Evolutionary conservation across 2,113 vertebrate genomes (phyloP).

Genomic region (Scatophagus argus): DNA sequence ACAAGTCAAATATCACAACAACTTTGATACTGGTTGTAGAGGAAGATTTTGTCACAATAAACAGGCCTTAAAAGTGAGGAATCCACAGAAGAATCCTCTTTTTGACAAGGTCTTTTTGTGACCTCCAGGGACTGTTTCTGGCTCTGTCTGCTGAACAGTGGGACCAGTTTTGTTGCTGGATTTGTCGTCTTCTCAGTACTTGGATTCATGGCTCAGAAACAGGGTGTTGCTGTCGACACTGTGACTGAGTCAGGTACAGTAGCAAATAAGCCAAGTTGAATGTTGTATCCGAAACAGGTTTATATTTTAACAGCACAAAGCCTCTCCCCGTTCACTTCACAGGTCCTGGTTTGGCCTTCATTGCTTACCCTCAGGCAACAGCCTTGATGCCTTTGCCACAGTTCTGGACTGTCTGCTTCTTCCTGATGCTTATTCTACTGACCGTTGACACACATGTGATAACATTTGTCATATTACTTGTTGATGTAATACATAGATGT

Average conservation of each 20-base stretch:
- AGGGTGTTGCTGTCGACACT: slow-evolving; percentile 60
- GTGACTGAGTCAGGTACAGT: slow-evolving; percentile 75
- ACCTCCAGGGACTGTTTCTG: slow-evolving; percentile 73
- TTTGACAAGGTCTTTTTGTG: too few species aligned
- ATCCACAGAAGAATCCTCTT: too few species aligned
- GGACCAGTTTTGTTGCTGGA: slow-evolving; percentile 78
- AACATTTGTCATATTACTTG: neutral
- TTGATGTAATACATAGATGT: neutral
- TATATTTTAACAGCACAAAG: too few species aligned
- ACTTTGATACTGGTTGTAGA: too few species aligned
- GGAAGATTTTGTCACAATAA: too few species aligned
- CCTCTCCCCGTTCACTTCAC: too few species aligned
- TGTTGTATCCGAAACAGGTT: too few species aligned
- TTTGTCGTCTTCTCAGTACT: slow-evolving; percentile 68
- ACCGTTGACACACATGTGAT: slow-evolving; percentile 75
- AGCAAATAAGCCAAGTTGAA: too few species aligned
- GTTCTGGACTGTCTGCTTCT: slow-evolving; percentile 78
- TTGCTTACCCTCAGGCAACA: slow-evolving; percentile 77
- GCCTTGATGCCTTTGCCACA: slow-evolving; percentile 79
- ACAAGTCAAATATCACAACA: too few species aligned
- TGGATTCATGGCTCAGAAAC: slow-evolving; percentile 80
- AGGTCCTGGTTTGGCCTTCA: slow-evolving; percentile 81
- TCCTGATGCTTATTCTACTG: slow-evolving; percentile 78
- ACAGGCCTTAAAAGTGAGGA: too few species aligned
- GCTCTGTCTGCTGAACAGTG: slow-evolving; percentile 78